phyloP scores from a whole-genome alignment of 2,797 vertebrate species.

The Manis crassicaudata region DNA sequence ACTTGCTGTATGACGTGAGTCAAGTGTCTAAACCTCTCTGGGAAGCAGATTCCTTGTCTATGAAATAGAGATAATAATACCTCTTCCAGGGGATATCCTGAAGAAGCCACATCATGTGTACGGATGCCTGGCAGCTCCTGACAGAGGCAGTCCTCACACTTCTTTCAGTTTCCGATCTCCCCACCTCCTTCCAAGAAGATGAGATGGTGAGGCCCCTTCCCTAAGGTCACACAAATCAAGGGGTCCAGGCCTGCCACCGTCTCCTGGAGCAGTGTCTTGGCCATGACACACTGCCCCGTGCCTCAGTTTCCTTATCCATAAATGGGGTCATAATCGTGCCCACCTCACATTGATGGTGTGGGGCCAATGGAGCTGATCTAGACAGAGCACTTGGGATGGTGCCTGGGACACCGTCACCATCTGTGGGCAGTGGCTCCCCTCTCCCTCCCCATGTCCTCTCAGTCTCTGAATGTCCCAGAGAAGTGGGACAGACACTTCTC shows the following conservation, averaged over 20 bases:
- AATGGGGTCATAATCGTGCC: neutral
- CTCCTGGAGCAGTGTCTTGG: neutral
- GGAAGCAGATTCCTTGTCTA: neutral
- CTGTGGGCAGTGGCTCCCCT: neutral
- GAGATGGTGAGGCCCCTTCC: neutral
- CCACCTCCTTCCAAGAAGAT: neutral
- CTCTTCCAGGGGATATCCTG: neutral
- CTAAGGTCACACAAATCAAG: neutral
- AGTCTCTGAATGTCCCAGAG: neutral
- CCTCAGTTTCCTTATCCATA: neutral
- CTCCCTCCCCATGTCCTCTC: neutral
- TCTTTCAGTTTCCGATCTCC: neutral
- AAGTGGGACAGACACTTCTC: neutral
- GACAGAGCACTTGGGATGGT: rapidly evolving
- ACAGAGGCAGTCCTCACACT: no score
- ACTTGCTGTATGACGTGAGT: neutral
- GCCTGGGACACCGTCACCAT: neutral
- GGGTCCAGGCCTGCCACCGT: neutral
- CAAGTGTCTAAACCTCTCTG: neutral
- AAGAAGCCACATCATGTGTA: neutral
- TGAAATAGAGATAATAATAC: neutral
- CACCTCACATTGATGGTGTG: neutral
- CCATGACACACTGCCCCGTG: neutral
- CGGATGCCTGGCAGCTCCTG: neutral
- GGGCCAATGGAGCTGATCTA: neutral